Conservation (phyloP, 1,140 invertebrate genomes). For the Geopemphigus sp. region DNA sequence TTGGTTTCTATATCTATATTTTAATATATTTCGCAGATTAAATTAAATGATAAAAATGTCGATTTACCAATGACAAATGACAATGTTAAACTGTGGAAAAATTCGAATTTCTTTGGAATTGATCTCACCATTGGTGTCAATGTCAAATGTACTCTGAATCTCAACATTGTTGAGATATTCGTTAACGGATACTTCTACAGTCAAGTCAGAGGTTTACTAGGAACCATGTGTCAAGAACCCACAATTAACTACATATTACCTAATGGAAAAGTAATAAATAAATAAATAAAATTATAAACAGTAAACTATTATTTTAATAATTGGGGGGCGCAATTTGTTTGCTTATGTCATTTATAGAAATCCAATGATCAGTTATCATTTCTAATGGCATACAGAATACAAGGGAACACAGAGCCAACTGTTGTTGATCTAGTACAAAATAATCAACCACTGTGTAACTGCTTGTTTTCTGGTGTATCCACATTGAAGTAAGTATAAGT, state of each 20-base stretch:
- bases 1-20: neutral
- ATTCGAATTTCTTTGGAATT: constrained; percentile 55
- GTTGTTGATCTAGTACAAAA: neutral
- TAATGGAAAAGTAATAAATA: constrained; percentile 64
- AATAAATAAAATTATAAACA: too few relatives aligned
- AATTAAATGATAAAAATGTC: neutral
- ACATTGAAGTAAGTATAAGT: neutral
- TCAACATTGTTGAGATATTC: constrained; percentile 65
- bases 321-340: too few relatives aligned
- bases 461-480: constrained; percentile 13
- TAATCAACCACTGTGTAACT: neutral
- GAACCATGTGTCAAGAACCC: constrained; percentile 83
- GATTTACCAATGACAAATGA: constrained; percentile 55
- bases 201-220: constrained; percentile 78
- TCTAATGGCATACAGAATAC: neutral
- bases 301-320: neutral
- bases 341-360: neutral
- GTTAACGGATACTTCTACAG: constrained; percentile 77
- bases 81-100: constrained; percentile 57
- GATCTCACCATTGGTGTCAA: constrained; percentile 57
- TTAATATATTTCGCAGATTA: neutral
- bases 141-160: constrained; percentile 59
- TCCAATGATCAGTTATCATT: neutral
- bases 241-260: constrained; percentile 75
- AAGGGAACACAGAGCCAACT: neutral